Evolutionary conservation across 2,113 vertebrate genomes (phyloP), one percentile per base, ranked within the genome.

Genomic region (Pygathrix nemaeus): DNA sequence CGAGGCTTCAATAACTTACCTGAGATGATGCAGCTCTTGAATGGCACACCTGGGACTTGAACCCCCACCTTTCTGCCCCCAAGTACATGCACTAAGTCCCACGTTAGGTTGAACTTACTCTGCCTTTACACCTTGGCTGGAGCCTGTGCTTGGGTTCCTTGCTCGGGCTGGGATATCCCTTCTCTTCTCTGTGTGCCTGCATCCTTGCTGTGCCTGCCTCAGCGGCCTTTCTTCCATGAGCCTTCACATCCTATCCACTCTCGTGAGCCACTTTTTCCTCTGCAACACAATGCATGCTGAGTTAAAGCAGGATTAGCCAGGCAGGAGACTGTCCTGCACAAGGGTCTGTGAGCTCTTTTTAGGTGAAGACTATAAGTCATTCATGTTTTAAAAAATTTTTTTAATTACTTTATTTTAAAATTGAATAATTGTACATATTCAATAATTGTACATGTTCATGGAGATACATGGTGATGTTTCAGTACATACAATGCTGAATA

Each of bases 211-310:
- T 43, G 17, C 35, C 11, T 18, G 18, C 8, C 2, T 30, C 82
- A 32, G 6, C 6, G 17, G 6, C 16, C 38, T 4, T 88, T 92
- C 30, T 27, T 55, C n/a, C 3, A 1, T 0, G 27, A 27, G 25
- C 21, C 20, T 76, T 73, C 20, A n/a, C 61, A 25, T 23, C 61
- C 66, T 10, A 3, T 21, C n/a, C 66, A 27, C 73, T 45, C 38
- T 8, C 11, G 12, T 38, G 21, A 92, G 40, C 79, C 83, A 30
- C 27, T 45, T 82, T 84, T 25, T 35, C 45, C 50, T 59, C 30
- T 55, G 59, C 27, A n/a, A 40, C 32, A 43, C 80, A 3, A 30
- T 64, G 40, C 20, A 32, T 79, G 93, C 59, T 40, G 45, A 86
- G 16, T 66, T 43, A 88, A 82, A 88, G 89, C 35, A 81, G 35